These are phyloP conservation scores for Poliocrania exsul DNA, from an alignment of 2,797 vertebrate genomes.

Conservation along the genomic window DNA sequence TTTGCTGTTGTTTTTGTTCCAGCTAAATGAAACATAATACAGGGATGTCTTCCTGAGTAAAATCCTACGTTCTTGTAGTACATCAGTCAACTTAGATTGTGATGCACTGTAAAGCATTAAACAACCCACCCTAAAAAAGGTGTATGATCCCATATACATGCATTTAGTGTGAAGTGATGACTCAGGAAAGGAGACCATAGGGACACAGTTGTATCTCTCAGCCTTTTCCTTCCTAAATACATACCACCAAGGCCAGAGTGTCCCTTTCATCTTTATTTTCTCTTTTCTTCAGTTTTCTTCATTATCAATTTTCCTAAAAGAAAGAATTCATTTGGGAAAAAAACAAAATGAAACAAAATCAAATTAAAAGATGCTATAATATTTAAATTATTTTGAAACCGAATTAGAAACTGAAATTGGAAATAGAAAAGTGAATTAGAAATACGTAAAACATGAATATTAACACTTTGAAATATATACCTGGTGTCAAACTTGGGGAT, in stretches of 20 bases:
- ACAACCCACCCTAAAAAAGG: neutral
- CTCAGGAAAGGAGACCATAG: neutral
- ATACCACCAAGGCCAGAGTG: neutral
- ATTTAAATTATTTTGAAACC: neutral
- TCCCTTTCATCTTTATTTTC: neutral
- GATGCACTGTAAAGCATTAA: neutral
- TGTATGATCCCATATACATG: neutral
- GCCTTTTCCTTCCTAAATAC: neutral
- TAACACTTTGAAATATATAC: neutral
- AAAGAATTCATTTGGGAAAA: neutral
- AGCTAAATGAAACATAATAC: neutral
- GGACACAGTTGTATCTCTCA: neutral
- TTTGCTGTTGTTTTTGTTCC: neutral
- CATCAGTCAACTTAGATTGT: neutral
- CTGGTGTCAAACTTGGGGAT: neutral
- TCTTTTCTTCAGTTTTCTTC: neutral
- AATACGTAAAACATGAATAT: neutral
- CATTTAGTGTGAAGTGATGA: neutral
- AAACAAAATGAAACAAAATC: neutral
- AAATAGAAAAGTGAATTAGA: neutral
- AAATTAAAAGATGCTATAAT: neutral
- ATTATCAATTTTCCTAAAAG: neutral
- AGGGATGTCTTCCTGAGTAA: neutral
- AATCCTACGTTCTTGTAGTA: neutral
- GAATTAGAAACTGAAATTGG: neutral